Conservation (phyloP, 1,140 invertebrate genomes). For the Homarus americanus region DNA sequence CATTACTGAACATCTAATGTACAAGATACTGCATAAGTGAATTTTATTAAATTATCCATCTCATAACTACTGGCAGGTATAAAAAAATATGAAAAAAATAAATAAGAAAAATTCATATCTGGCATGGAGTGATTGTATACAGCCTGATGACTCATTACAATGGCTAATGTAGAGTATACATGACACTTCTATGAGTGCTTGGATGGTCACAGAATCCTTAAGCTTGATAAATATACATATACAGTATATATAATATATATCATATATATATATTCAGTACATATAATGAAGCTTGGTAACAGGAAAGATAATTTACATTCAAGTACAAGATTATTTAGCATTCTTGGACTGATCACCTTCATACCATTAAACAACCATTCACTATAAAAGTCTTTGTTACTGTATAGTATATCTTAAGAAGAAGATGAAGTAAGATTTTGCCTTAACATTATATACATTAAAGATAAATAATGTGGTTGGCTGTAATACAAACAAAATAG, state of each 20-base stretch:
- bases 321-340: not conserved
- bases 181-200: not conserved
- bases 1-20: not conserved
- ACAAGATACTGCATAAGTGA: not conserved
- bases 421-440: constrained; percentile 8
- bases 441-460: not conserved
- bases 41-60: not conserved
- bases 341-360: not conserved
- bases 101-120: not conserved
- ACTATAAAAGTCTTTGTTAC: not conserved
- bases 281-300: not conserved
- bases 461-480: not conserved
- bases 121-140: not conserved
- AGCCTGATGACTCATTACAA: not conserved
- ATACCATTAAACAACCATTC: not conserved
- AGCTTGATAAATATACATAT: not conserved
- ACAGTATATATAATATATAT: not conserved
- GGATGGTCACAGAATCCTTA: not conserved
- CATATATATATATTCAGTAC: too few relatives aligned
- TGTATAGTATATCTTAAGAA: not conserved
- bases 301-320: not conserved
- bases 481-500: constrained; percentile 4
- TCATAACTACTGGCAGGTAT: too few relatives aligned
- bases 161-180: not conserved
- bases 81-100: not conserved